These are phyloP conservation scores for Gymnothorax javanicus DNA, from an alignment of 2,797 vertebrate species.

Conservation along the genomic window DNA sequence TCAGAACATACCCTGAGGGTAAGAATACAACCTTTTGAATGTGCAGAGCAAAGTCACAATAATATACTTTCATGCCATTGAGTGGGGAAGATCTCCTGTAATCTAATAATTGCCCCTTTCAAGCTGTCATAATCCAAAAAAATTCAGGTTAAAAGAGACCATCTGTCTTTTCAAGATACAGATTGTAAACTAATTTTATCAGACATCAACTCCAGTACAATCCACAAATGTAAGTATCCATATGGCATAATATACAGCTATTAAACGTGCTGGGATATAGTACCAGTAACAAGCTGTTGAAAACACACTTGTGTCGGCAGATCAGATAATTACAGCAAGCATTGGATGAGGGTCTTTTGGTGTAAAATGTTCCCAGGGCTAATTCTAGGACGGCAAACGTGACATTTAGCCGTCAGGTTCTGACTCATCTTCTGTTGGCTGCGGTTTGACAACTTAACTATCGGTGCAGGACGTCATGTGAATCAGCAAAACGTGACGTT, in stretches of 20 bases:
- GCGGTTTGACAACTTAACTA: neutral
- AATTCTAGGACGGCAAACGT: constrained; percentile 39
- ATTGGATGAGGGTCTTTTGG: neutral
- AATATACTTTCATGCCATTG: neutral
- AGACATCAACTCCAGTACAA: neutral
- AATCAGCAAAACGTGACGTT: constrained; percentile 25
- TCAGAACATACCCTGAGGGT: constrained; percentile 7
- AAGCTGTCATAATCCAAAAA: neutral
- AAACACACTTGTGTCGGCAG: neutral
- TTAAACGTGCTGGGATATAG: neutral
- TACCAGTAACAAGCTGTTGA: neutral
- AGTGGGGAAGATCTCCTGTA: neutral
- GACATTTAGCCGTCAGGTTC: constrained; percentile 38
- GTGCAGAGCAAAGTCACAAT: neutral
- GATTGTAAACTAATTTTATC: neutral
- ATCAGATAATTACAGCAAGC: neutral
- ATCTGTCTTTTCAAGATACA: neutral
- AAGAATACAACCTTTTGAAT: neutral
- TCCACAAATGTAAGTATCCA: neutral
- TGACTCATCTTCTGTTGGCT: constrained; percentile 39
- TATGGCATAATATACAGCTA: neutral
- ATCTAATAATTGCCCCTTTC: constrained; percentile 3
- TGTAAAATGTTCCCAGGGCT: constrained; percentile 42
- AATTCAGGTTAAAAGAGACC: constrained; percentile 3
- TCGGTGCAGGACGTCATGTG: constrained; percentile 14